Evolutionary conservation across 2,888 invertebrate genomes (phyloP), one percentile per base, ranked within the genome.

Genomic region (Caenorhabditis afra): DNA sequence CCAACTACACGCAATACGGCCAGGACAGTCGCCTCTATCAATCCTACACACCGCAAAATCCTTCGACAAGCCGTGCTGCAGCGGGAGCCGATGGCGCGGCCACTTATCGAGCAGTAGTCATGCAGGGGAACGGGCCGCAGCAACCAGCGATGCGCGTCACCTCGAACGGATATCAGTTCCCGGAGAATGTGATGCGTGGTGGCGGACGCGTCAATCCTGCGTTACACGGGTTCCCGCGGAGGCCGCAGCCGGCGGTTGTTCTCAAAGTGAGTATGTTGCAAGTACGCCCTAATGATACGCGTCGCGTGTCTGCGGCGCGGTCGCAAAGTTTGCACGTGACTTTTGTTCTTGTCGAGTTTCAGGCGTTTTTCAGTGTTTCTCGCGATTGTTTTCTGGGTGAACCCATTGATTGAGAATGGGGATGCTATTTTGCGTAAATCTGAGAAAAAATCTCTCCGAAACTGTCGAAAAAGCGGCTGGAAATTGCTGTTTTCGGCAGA

Each of bases 241-340:
- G 22, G 11, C 44, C 35, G 14, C 52, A 53, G 5, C 65, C 41
- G 14, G 16, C 29, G 12, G 52, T 64, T 29, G 44, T 64, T 14
- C 52, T 67, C 18, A 49, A 47, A 45, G 44, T 50, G 22, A 41
- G 45, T 23, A 16, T 18, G 20, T 45, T n/a, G 65, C 50, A 68
- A 64, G 39, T 39, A 52, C 58, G 77, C 77, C 45, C 77, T 23
- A 52, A 1, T 39, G 77, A 52, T 8, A 61, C 37, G 68, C 76
- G 49, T 39, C 49, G 62, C 64, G 64, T 62, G 45, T 29, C 29
- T 7, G 70, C 65, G 77, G 47, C 41, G 77, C 77, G 68, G 47
- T 35, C n/a, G 4, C 4, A 37, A 29, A 14, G 18, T 64, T 73
- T 65, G 4, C 35, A 37, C 61, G 53, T 70, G 61, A 61, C 61